A percentile compares a stretch with the other conserved stretches of the same genome.
Conservation (phyloP, 2,888 invertebrate genomes). For the Fissipunctia ypsillon region DNA sequence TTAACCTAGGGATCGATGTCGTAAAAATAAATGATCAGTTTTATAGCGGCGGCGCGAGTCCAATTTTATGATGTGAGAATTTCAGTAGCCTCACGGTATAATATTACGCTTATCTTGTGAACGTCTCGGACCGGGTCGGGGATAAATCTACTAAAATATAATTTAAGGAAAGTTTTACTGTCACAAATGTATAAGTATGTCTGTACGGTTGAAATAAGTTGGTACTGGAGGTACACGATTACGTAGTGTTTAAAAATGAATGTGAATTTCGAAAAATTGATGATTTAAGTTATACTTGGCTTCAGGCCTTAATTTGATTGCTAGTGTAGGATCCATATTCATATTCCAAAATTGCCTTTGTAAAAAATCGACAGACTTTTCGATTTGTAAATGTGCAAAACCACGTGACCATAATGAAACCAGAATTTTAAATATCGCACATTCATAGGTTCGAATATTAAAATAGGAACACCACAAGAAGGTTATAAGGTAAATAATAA, state of each 20-base stretch:
- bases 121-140: slow-evolving; percentile 58
- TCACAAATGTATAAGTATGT: slow-evolving; percentile 7
- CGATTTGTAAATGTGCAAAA: too few species aligned
- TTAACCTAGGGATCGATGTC: slow-evolving; percentile 81
- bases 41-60: slow-evolving; percentile 79
- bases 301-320: not conserved
- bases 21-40: slow-evolving; percentile 86
- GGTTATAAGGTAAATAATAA: not conserved
- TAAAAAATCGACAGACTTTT: not conserved
- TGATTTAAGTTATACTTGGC: not conserved
- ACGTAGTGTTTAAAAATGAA: not conserved
- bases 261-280: not conserved
- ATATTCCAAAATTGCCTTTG: not conserved
- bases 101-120: slow-evolving; percentile 78
- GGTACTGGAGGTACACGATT: not conserved
- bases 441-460: not conserved
- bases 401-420: not conserved
- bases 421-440: not conserved
- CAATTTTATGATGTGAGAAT: slow-evolving; percentile 86
- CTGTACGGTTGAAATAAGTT: not conserved
- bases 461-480: not conserved
- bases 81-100: slow-evolving; percentile 80
- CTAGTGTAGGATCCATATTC: too few species aligned
- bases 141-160: slow-evolving; percentile 52
- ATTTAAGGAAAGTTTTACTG: slow-evolving; percentile 46